These are phyloP conservation scores for Cotesia glomerata DNA, from an alignment of 1,140 invertebrate species.

Conservation along the genomic window DNA sequence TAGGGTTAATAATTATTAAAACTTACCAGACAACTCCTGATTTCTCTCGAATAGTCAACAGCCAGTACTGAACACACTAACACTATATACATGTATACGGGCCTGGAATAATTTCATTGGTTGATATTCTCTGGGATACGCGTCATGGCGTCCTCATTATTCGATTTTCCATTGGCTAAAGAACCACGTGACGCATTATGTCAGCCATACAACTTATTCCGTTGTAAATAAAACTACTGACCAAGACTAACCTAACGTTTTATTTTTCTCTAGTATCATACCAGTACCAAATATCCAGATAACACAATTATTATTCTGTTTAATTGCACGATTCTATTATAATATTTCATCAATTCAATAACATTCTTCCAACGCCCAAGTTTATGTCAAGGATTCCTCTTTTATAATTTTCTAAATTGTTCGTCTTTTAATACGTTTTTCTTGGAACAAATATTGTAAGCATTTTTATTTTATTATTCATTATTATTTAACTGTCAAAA, in stretches of 20 bases:
- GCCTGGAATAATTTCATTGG: slow-evolving; percentile 51
- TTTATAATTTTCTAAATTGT: no score
- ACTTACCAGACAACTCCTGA: slow-evolving; percentile 44
- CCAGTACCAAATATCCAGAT: no score
- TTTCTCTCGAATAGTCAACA: slow-evolving; percentile 33
- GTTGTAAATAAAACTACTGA: slow-evolving; percentile 18
- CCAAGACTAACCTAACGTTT: slow-evolving; percentile 4
- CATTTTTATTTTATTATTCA: no score
- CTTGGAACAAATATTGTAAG: no score
- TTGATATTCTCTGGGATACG: slow-evolving; percentile 31
- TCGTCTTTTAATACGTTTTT: no score
- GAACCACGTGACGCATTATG: slow-evolving; percentile 44
- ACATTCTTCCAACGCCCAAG: no score
- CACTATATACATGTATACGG: slow-evolving; percentile 52
- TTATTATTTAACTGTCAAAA: no score
- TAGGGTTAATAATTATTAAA: slow-evolving; percentile 14
- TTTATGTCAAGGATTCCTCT: no score
- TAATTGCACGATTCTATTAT: no score
- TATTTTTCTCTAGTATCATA: no score
- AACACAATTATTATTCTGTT: no score
- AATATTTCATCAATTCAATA: no score
- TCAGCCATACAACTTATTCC: slow-evolving; percentile 25
- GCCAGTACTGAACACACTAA: slow-evolving; percentile 44
- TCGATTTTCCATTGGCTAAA: slow-evolving; percentile 36
- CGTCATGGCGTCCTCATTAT: slow-evolving; percentile 44